phyloP scores from a whole-genome alignment of 2,797 vertebrate genomes.

The Synaphobranchus kaupii region DNA sequence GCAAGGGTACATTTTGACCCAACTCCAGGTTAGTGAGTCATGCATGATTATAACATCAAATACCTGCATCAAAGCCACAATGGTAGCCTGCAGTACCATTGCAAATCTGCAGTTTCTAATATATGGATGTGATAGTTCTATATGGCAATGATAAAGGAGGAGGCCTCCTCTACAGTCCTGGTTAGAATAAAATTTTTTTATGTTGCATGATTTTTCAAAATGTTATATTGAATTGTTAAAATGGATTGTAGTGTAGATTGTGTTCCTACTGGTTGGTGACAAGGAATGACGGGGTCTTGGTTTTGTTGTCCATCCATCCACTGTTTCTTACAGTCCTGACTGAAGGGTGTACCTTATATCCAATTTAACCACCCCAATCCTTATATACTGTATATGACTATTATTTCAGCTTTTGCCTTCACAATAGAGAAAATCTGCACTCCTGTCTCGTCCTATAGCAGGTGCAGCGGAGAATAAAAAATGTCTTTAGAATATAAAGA shows the following conservation, averaged over 20 bases:
- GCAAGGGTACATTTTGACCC: constrained; percentile 10
- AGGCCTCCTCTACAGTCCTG: background rate
- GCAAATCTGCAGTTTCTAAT: background rate
- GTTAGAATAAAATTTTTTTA: background rate
- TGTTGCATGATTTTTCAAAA: background rate
- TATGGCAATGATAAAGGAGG: background rate
- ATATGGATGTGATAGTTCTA: background rate
- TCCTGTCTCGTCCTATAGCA: too few relatives aligned
- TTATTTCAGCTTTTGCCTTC: too few relatives aligned
- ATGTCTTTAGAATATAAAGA: too few relatives aligned
- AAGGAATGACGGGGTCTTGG: background rate
- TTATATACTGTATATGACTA: too few relatives aligned
- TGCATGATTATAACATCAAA: constrained; percentile 22
- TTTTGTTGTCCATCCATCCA: background rate
- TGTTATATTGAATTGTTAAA: background rate
- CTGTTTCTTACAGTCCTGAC: background rate
- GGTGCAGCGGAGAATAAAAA: too few relatives aligned
- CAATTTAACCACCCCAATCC: too few relatives aligned
- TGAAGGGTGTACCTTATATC: background rate
- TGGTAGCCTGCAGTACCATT: background rate
- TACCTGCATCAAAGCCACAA: background rate
- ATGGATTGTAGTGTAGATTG: background rate
- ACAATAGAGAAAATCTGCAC: too few relatives aligned
- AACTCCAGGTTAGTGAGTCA: background rate
- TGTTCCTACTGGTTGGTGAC: background rate